Evolutionary conservation across 2,797 vertebrate genomes (phyloP), one percentile per base, ranked within the genome.

Genomic region (Podarcis siculus): DNA sequence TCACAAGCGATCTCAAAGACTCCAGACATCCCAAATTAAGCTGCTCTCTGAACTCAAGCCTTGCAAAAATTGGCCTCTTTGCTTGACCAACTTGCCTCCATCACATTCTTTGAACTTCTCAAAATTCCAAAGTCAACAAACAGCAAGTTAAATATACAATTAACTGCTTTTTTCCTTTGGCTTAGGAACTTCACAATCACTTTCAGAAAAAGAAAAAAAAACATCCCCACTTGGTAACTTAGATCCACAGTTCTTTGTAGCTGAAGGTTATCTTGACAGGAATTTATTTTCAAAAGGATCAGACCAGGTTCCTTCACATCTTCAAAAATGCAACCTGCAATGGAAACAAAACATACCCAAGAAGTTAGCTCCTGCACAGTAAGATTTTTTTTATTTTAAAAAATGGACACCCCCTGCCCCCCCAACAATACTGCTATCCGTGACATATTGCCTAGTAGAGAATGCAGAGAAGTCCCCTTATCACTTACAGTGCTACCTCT

Each of bases 281-380:
- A 88, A 87, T 82, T 87, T 75, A n/a, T 17, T 69, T 42, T 82
- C 32, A 82, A 27, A 39, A 3, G 27, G 10, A 2, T 15, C 66
- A 71, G 81, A 35, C 73, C 79, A 72, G 5, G 0, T 0, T 30
- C 91, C 89, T 90, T 96, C 93, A 97, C 92, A 97, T 95, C 93
- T 96, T 97, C 95, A 98, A 89, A 96, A 97, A 98, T 69, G 97
- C 97, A 92, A 97, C 97, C 97, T 98, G 93, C 23, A 89, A 92
- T 91, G n/a, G 55, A 93, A 92, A 92, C 86, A 64, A 92, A 89
- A 93, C 42, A 5, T 6, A 93, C 93, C 3, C 79, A 2, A 37
- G 27, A 61, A 7, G 66, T 90, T 89, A 92, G 39, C 58, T 4
- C 64, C 35, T 77, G 39, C 2, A 25, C 0, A 32, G 37, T 7